Conservation (phyloP, 2,888 invertebrate species). For the Chesias legatella region DNA sequence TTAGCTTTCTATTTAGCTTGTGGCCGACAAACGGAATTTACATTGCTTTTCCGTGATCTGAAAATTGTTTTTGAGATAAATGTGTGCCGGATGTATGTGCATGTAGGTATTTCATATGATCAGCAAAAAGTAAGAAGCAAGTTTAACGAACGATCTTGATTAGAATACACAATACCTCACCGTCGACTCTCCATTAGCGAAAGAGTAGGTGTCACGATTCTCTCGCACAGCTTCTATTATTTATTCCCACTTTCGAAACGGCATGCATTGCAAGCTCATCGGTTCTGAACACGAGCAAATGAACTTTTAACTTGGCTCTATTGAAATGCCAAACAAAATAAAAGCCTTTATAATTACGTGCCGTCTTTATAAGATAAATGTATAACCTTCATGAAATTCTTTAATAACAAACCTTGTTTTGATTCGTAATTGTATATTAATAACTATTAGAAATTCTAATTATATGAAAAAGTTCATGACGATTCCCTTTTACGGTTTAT, state of each 20-base stretch:
- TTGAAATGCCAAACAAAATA: constrained; percentile 18
- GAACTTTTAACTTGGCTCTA: constrained; percentile 46
- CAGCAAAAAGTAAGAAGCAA: constrained; percentile 56
- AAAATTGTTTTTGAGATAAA: constrained; percentile 10
- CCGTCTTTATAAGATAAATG: too few species aligned
- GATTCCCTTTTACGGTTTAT: constrained; percentile 6
- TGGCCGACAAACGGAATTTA: not conserved
- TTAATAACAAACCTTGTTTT: too few species aligned
- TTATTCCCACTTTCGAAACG: constrained; percentile 64
- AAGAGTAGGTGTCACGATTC: constrained; percentile 75
- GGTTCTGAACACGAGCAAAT: constrained; percentile 57
- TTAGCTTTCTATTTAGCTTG: too few species aligned
- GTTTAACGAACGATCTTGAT: constrained; percentile 72
- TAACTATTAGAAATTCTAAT: too few species aligned
- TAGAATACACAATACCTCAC: constrained; percentile 61
- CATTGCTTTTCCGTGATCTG: too few species aligned
- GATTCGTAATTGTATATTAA: too few species aligned
- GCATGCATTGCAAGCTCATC: constrained; percentile 46
- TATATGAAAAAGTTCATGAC: not conserved
- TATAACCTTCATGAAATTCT: too few species aligned
- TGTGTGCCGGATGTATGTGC: constrained; percentile 14
- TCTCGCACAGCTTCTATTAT: constrained; percentile 68
- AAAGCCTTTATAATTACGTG: constrained; percentile 8
- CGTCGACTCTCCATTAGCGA: constrained; percentile 70
- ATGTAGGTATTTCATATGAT: constrained; percentile 42